A percentile compares a stretch with the other conserved stretches of the same genome.
phyloP scores from a whole-genome alignment of 2,113 vertebrate species.

The Corythaeola cristata region DNA sequence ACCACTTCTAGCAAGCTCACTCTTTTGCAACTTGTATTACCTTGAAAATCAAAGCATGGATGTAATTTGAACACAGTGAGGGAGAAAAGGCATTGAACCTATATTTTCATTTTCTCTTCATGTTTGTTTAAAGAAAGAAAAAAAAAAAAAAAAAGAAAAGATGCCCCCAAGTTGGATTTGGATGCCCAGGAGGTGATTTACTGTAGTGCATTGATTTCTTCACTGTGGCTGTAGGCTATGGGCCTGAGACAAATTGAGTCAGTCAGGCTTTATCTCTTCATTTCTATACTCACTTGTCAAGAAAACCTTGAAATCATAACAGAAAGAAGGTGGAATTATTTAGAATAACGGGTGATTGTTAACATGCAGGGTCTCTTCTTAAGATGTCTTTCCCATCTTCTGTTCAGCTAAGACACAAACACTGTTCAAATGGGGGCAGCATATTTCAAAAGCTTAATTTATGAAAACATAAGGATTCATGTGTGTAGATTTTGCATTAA shows the following conservation, averaged over 20 bases:
- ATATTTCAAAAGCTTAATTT: not conserved
- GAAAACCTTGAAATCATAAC: not conserved
- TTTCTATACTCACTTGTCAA: slow-evolving; percentile 29
- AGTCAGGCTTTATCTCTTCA: slow-evolving; percentile 14
- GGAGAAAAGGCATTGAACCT: not conserved
- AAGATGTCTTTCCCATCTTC: not conserved
- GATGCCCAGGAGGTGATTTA: slow-evolving; percentile 17
- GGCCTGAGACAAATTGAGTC: slow-evolving; percentile 38
- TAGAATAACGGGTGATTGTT: not conserved
- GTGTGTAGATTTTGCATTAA: not conserved
- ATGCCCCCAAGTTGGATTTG: not conserved
- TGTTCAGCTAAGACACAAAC: not conserved
- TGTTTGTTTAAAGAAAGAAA: not conserved
- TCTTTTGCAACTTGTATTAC: not conserved
- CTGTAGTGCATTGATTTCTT: slow-evolving; percentile 15
- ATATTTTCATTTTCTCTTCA: not conserved
- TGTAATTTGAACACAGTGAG: not conserved
- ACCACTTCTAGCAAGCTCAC: not conserved
- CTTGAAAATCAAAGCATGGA: not conserved
- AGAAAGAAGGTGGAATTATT: not conserved
- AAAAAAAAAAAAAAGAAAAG: not conserved
- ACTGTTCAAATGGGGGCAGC: not conserved
- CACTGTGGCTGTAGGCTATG: not conserved
- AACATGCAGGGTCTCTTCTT: not conserved
- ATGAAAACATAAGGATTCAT: not conserved